Evolutionary conservation across 2,113 vertebrate species (phyloP), one percentile per base, ranked within the genome.

Genomic region (Callithrix jacchus): DNA sequence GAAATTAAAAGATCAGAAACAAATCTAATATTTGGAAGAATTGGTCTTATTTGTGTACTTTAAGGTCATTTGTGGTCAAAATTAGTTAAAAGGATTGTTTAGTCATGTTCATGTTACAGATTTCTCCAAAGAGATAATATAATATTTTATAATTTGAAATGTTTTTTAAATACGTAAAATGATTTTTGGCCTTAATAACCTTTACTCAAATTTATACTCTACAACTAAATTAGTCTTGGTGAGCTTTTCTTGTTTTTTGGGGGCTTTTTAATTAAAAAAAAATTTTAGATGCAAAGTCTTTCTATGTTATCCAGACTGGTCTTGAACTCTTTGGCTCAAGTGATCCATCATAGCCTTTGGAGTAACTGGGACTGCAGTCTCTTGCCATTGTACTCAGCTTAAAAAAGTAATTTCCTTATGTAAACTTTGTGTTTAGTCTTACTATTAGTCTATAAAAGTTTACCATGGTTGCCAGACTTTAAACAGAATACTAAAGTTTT

Each of bases 141-240:
- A 66, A 5, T 92, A 86, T 87, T 95, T 73, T 88, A 27, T 95
- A 86, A 71, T 76, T 76, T 92, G 70, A 87, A 70, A 37, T 89
- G 56, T 58, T 80, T 92, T 18, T 61, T 89, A 71, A 92, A 35
- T 83, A 74, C 81, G 82, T 88, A 68, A 92, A 91, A 56, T 96
- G 54, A 77, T 82, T 81, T 93, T 92, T 30, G 42, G 47, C 45
- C 1, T 13, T 42, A 1, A 83, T 82, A 90, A 76, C 37, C 8
- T 81, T 83, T 5, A 89, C 7, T 90, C 6, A 54, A 21, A 56
- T 89, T 92, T 91, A 42, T 95, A 84, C 30, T 76, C 11, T 82
- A 27, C 47, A 71, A 21, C 32, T 77, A 87, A 92, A 79, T 74
- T 84, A 30, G 4, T 56, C 12, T 91, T 88, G 54, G 4, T 83